These are phyloP conservation scores for Parnassius smintheus DNA, from an alignment of 2,888 invertebrate species.

Conservation along the genomic window DNA sequence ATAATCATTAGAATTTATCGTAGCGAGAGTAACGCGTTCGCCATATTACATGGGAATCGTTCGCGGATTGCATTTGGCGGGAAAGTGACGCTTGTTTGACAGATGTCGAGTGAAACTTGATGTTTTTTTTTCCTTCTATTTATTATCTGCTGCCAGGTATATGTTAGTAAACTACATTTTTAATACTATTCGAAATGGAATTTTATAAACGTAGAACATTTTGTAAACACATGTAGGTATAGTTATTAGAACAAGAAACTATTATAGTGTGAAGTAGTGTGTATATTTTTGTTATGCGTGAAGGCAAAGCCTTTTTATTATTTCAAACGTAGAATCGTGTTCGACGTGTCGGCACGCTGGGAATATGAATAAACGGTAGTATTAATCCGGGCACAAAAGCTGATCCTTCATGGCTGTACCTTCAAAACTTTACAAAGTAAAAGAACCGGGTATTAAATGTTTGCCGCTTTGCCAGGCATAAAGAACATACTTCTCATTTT, in stretches of 20 bases:
- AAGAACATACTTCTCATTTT: not conserved
- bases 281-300: conserved; percentile 20
- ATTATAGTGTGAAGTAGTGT: conserved; percentile 4
- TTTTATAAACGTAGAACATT: too few relatives aligned
- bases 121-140: conserved; percentile 24
- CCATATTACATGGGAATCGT: conserved; percentile 63
- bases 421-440: conserved; percentile 17
- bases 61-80: conserved; percentile 58
- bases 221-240: not conserved
- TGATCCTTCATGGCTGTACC: conserved; percentile 45
- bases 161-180: not conserved
- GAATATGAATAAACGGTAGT: conserved; percentile 59
- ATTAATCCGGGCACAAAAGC: conserved; percentile 53
- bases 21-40: conserved; percentile 51
- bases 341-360: conserved; percentile 62
- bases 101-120: conserved; percentile 46
- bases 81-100: conserved; percentile 58
- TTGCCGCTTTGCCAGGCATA: not conserved
- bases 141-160: conserved; percentile 23
- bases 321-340: conserved; percentile 18
- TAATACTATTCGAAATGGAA: too few relatives aligned
- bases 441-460: conserved; percentile 24
- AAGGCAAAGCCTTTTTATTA: conserved; percentile 22
- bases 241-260: not conserved
- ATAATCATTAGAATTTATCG: conserved; percentile 74